Base-by-base conservation (phyloP, 37 sponge, comb jelly and placozoan genomes). In the Bolinopsis microptera region DNA sequence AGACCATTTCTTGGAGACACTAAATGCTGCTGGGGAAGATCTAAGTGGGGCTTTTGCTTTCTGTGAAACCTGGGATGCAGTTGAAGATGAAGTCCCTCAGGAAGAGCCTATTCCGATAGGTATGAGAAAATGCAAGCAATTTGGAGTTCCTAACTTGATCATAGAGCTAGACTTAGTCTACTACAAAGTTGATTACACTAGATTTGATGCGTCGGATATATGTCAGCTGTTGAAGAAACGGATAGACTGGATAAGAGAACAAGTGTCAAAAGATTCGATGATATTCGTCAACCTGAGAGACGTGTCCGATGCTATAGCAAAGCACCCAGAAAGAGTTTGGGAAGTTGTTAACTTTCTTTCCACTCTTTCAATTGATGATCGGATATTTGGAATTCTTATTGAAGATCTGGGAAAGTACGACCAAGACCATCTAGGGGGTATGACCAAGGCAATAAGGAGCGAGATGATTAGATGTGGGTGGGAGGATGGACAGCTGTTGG, bases 401-500 rank as follows among this genome's bases (percentile, higher is more conserved):
- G 97, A 97, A 95, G 97, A 97, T 24, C 68, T 92, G 0, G 97
- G 97, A 31, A 93, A 96, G 32, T 95, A 67, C 39, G 94, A 96
- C 25, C 95, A 95, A 1, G 95, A 95, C 76, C 95, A 96, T 69
- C 39, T 97, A 80, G 95, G 33, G 30, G 95, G 90, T 23, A 96
- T 96, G 97, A 97, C 96, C 0, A 94, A 92, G 22, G 83, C 94
- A 38, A 21, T 96, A 27, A 83, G 97, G 0, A 93, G 83, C 25
- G 93, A 69, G 76, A 97, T 97, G 97, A 93, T 95, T 61, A 21
- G 77, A 67, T 93, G 94, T 69, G 96, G 95, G 0, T 97, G 96
- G 96, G 69, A 32, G 24, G 69, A 69, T 18, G 97, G 96, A 1
- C 93, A 93, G 36, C 70, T 97, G 2, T 76, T 97, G 0, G 90